Percentiles rank a stretch among this genome's conserved stretches.
Evolutionary conservation across 2,797 vertebrate species (phyloP).

Genomic region (Lophura swinhoii): DNA sequence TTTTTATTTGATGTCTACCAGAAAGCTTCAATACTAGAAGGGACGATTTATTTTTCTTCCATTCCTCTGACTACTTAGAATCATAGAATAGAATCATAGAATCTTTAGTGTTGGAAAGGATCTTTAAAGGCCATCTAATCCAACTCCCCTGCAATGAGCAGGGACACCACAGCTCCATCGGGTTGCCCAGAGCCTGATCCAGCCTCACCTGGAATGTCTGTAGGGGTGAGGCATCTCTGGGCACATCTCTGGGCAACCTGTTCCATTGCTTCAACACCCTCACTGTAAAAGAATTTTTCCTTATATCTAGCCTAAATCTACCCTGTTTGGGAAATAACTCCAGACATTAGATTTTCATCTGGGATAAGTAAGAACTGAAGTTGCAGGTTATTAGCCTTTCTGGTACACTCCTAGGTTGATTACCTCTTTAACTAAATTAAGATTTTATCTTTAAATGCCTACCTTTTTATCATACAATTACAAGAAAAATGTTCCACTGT

Average conservation of each 20-base stretch:
- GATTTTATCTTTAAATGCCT: constrained; percentile 29
- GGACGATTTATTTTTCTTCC: not conserved
- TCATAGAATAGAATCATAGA: no score
- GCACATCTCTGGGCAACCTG: no score
- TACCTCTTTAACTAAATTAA: constrained; percentile 8
- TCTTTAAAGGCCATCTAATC: no score
- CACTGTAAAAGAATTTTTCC: no score
- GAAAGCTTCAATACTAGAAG: not conserved
- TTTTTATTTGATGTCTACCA: not conserved
- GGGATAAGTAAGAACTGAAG: not conserved
- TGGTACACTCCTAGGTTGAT: not conserved
- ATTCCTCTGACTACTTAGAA: not conserved
- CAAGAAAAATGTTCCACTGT: constrained; percentile 25
- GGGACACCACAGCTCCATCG: no score
- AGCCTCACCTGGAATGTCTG: no score
- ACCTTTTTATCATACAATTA: not conserved
- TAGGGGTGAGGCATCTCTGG: no score
- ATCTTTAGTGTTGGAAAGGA: no score
- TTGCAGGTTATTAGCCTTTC: not conserved
- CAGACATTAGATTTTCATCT: not conserved
- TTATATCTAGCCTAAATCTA: no score
- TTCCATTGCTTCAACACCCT: no score
- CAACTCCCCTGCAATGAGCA: no score
- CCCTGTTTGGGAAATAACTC: not conserved
- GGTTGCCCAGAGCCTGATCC: no score